Percentiles rank a stretch among this genome's conserved stretches.
Evolutionary conservation across 2,113 vertebrate species (phyloP).

Genomic region (Pedetes capensis): DNA sequence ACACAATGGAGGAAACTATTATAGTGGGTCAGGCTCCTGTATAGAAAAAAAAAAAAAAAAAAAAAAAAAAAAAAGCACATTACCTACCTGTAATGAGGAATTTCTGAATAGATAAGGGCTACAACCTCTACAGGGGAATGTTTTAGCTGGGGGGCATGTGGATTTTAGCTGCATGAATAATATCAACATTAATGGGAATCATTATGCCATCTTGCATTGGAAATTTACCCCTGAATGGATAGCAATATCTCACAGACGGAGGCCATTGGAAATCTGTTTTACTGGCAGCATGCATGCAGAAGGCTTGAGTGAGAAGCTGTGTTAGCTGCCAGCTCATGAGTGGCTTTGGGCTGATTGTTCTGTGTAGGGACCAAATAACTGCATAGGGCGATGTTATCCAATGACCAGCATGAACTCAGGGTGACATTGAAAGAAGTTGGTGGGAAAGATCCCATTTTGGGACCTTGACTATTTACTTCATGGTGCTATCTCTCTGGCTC

Average conservation of each 20-base stretch:
- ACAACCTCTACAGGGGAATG: not conserved
- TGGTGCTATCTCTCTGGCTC: accelerated
- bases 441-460: not conserved
- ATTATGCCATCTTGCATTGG: conserved; percentile 42
- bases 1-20: conserved; percentile 1
- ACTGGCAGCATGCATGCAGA: conserved; percentile 32
- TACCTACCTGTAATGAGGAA: conserved; percentile 49
- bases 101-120: conserved; percentile 39
- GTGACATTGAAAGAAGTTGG: too few relatives aligned
- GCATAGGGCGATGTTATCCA: not conserved
- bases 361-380: not conserved
- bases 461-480: not conserved
- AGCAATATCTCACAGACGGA: conserved; percentile 58
- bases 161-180: conserved; percentile 66
- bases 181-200: conserved; percentile 64
- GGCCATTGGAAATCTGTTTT: conserved; percentile 62
- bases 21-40: not conserved
- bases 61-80: conserved; percentile 46
- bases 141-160: conserved; percentile 55
- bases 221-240: conserved; percentile 69
- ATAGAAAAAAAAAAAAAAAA: conserved; percentile 58
- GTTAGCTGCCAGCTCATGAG: conserved; percentile 12
- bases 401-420: not conserved
- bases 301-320: not conserved
- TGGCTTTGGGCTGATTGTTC: not conserved